Evolutionary conservation across 2,888 invertebrate species (phyloP).

Genomic region (Argyresthia goedartella): DNA sequence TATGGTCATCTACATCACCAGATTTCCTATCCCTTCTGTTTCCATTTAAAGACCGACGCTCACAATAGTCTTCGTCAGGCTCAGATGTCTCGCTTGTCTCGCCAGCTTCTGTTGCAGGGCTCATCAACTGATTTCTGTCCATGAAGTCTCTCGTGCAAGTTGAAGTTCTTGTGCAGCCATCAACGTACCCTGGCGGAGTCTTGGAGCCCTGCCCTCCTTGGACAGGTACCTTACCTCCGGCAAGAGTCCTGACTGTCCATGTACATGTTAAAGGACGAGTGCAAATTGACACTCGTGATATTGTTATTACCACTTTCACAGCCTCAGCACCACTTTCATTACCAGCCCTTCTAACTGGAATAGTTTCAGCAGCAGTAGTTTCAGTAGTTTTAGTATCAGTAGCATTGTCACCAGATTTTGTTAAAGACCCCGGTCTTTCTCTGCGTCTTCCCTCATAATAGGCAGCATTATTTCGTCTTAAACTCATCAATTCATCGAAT

Average conservation of each 20-base stretch:
- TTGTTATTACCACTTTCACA: constrained; percentile 10
- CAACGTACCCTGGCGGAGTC: constrained; percentile 54
- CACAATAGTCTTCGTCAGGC: constrained; percentile 55
- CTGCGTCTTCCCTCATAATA: too few species aligned
- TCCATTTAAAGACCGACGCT: constrained; percentile 28
- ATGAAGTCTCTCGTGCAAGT: constrained; percentile 52
- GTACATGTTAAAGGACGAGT: constrained; percentile 57
- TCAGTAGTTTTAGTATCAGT: too few species aligned
- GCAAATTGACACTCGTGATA: constrained; percentile 38
- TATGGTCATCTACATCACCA: neutral
- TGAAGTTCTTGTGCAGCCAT: constrained; percentile 54
- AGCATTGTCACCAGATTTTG: too few species aligned
- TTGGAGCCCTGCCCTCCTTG: constrained; percentile 21
- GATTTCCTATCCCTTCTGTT: constrained; percentile 1
- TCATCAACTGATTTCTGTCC: constrained; percentile 36
- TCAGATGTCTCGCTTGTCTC: constrained; percentile 5
- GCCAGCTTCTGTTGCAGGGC: neutral
- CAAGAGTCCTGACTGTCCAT: constrained; percentile 40
- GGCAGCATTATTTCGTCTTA: constrained; percentile 35
- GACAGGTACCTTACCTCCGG: constrained; percentile 13
- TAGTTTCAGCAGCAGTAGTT: neutral
- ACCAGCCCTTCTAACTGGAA: constrained; percentile 26
- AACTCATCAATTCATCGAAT: constrained; percentile 56
- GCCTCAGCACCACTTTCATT: constrained; percentile 23
- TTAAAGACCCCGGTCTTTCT: too few species aligned